A percentile compares a stretch with the other conserved stretches of the same genome.
phyloP scores from a whole-genome alignment of 2,797 vertebrate genomes.

The Brachyalestes nurse region DNA sequence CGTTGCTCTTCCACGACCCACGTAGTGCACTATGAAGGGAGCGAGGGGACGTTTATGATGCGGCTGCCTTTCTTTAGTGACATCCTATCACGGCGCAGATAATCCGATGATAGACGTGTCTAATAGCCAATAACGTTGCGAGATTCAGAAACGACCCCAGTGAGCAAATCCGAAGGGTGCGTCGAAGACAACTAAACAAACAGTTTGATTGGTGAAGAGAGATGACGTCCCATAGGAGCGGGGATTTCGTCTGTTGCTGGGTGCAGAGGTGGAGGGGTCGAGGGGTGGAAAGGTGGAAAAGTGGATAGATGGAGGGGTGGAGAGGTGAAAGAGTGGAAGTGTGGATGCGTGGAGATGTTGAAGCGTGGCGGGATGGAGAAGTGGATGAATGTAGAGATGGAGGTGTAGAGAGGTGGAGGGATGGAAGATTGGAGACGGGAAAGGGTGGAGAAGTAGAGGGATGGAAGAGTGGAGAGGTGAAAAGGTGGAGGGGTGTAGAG shows the following conservation, averaged over 20 bases:
- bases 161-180: not conserved
- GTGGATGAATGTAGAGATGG: no score
- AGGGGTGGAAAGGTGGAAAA: no score
- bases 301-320: no score
- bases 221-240: conserved; percentile 68
- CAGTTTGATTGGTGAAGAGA: conserved; percentile 60
- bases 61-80: not conserved
- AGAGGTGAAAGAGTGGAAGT: no score
- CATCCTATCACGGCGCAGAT: conserved; percentile 69
- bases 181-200: conserved; percentile 2
- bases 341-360: no score
- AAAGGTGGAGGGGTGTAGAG: no score
- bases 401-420: no score
- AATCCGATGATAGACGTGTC: conserved; percentile 63
- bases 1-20: no score
- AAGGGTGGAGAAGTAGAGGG: no score
- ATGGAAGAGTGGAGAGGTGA: no score
- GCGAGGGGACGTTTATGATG: not conserved
- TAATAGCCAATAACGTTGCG: conserved; percentile 66
- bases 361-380: no score
- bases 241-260: conserved; percentile 60
- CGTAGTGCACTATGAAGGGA: not conserved
- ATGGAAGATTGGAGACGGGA: no score
- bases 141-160: not conserved
- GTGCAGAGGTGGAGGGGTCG: not conserved